A percentile compares a stretch with the other conserved stretches of the same genome.
These are phyloP conservation scores for Lamellibrachia luymesi DNA, from an alignment of 1,140 invertebrate genomes.

Conservation along the genomic window DNA sequence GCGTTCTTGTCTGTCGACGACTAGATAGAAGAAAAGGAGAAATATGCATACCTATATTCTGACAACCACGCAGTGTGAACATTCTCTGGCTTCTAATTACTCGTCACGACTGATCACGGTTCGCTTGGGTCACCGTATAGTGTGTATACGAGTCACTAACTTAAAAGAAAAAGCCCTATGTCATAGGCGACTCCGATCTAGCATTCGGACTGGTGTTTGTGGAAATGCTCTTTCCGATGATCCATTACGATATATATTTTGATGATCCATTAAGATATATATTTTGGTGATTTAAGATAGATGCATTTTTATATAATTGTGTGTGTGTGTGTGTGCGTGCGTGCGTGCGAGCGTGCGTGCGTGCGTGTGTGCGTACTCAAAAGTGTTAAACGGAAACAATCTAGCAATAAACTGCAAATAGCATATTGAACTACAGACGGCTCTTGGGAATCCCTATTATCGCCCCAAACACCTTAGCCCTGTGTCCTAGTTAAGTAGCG, in stretches of 20 bases:
- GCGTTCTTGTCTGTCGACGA: neutral
- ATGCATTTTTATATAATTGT: too few relatives aligned
- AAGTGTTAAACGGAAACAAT: too few relatives aligned
- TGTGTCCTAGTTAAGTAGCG: neutral
- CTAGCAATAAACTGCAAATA: too few relatives aligned
- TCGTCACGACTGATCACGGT: neutral
- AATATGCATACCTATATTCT: neutral
- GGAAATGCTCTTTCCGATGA: too few relatives aligned
- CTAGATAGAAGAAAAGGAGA: neutral
- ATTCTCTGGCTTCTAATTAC: neutral
- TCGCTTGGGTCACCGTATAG: neutral
- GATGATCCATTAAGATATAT: too few relatives aligned
- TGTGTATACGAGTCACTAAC: neutral
- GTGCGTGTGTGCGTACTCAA: constrained; percentile 9
- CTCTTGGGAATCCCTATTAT: neutral
- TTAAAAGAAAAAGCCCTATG: neutral
- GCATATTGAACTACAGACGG: neutral
- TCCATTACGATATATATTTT: too few relatives aligned
- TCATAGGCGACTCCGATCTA: neutral
- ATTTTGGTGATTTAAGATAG: too few relatives aligned
- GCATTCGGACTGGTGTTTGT: neutral
- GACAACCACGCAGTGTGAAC: neutral
- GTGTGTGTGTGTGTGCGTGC: constrained; percentile 19
- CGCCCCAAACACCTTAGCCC: neutral
- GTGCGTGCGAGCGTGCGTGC: constrained; percentile 23